Evolutionary conservation across 2,113 vertebrate species (phyloP).

Genomic region (Trogon surrucura): DNA sequence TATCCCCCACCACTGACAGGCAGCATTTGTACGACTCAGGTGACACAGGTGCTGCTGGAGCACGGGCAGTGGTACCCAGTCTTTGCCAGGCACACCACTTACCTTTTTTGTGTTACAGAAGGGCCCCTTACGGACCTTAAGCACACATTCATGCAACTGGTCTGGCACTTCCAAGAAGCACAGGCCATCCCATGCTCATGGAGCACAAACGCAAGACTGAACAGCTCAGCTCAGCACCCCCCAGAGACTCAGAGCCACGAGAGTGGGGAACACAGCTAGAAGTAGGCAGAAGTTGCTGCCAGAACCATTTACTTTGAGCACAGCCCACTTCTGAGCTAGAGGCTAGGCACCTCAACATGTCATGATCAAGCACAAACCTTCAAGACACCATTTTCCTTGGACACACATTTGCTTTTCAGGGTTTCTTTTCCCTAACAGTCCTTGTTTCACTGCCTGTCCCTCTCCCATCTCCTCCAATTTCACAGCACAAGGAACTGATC

Average conservation of each 20-base stretch:
- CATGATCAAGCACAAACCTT: neutral
- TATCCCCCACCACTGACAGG: neutral
- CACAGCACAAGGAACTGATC: fast-evolving
- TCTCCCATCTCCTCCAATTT: neutral
- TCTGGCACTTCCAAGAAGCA: neutral
- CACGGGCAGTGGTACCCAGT: fast-evolving
- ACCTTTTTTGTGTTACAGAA: neutral
- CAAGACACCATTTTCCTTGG: neutral
- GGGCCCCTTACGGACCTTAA: neutral
- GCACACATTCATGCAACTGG: neutral
- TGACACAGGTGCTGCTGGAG: fast-evolving
- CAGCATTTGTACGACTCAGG: fast-evolving
- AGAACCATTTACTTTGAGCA: neutral
- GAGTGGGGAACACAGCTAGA: neutral
- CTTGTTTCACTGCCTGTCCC: neutral
- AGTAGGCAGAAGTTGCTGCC: neutral
- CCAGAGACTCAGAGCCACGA: neutral
- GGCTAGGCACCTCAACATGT: neutral
- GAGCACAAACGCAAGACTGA: neutral
- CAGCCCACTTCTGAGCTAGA: neutral
- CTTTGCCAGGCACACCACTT: neutral
- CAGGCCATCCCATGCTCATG: neutral
- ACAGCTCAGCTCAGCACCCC: neutral
- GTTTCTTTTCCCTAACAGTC: neutral
- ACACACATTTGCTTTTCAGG: neutral